A percentile compares a stretch with the other conserved stretches of the same genome.
Conservation (phyloP, 2,888 invertebrate species). For the Tetranychus piercei region DNA sequence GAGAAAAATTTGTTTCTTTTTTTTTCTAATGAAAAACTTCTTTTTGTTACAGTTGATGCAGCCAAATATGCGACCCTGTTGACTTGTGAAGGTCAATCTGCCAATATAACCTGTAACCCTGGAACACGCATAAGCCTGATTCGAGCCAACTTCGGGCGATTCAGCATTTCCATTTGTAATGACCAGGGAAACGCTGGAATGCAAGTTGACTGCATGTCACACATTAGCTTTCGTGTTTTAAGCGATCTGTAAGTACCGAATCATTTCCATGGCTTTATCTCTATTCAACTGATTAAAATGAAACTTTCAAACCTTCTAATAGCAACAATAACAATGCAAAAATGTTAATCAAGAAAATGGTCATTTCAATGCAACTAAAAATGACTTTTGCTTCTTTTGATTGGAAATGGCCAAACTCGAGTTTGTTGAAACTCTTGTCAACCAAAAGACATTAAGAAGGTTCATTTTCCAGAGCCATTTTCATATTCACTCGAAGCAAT, state of each 20-base stretch:
- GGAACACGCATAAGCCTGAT: constrained; percentile 70
- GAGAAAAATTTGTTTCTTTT: neutral
- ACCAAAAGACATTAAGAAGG: no score
- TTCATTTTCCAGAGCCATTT: no score
- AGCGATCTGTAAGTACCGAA: constrained; percentile 51
- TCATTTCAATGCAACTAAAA: neutral
- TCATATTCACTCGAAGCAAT: no score
- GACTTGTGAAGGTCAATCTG: constrained; percentile 5
- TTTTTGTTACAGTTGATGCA: neutral
- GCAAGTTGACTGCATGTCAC: constrained; percentile 88
- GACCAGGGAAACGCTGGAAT: constrained; percentile 84
- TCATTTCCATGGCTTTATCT: neutral
- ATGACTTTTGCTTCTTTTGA: no score
- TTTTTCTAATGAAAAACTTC: neutral
- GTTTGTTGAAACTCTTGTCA: no score
- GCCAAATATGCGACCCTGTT: constrained; percentile 32
- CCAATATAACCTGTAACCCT: constrained; percentile 34
- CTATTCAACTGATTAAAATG: neutral
- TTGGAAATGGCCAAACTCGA: no score
- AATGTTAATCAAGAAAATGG: neutral
- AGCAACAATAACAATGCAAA: neutral
- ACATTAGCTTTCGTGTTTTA: constrained; percentile 63
- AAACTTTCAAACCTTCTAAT: neutral
- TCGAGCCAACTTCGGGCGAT: constrained; percentile 76
- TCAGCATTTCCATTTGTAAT: constrained; percentile 85